Evolutionary conservation across 2,888 invertebrate genomes (phyloP), one percentile per base, ranked within the genome.

Genomic region (Lepidonotus clava): DNA sequence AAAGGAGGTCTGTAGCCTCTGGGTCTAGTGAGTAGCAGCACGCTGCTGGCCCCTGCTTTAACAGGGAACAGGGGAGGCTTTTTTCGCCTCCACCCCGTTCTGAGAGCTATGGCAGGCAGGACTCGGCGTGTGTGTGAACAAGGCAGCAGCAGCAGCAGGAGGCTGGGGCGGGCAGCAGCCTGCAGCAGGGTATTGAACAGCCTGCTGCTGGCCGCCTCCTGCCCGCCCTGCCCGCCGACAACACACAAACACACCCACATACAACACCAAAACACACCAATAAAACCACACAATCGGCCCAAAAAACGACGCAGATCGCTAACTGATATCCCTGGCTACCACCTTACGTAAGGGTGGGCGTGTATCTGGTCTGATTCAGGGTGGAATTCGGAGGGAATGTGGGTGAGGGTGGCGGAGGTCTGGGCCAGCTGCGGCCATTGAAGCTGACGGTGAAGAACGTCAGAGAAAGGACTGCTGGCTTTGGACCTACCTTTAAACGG

Each of bases 111-210:
- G 38, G 41, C 21, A 18, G 41, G 76, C 40, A 71, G 76, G 76
- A n/a, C 40, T 38, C 32, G 76, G 76, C 4, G 6, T 18, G 36
- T 14, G 36, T 11, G n/a, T 2, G 36, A 18, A 38, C 11, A 38
- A 8, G 36, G 76, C 40, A 76, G 76, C 40, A 32, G 76, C 40
- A 76, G 76, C 40, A 36, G 76, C n/a, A 76, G 76, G 24, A 32
- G 76, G n/a, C n/a, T n/a, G n/a, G n/a, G n/a, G n/a, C n/a, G n/a
- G n/a, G n/a, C 71, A 67, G 34, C 71, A 2, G 4, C 36, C 24
- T 14, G 18, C 36, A 67, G 28, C 21, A 34, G 28, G 53, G 21
- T 21, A 51, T 18, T 21, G 21, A 51, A 51, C 14, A 21, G 21
- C 53, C 71, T 34, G 36, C 71, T 21, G 11, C 34, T 24, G 21